phyloP scores from a whole-genome alignment of 2,888 invertebrate genomes.

The Tribolium freemani region DNA sequence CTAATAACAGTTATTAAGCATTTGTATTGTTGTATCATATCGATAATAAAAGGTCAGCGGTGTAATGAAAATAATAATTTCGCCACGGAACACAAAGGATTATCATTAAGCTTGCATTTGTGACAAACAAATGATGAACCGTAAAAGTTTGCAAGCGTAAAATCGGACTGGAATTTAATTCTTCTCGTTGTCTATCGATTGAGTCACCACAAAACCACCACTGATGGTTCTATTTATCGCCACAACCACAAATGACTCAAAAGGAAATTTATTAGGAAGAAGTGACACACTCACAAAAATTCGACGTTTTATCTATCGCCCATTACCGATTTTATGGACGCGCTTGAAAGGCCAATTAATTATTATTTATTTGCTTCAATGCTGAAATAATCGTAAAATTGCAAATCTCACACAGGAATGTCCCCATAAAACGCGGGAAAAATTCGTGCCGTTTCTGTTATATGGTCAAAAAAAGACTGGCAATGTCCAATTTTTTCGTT shows the following conservation, averaged over 20 bases:
- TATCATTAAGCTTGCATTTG: constrained; percentile 22
- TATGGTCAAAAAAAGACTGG: neutral
- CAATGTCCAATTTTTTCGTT: no score
- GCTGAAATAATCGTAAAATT: constrained; percentile 4
- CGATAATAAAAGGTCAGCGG: constrained; percentile 35
- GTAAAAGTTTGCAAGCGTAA: constrained; percentile 36
- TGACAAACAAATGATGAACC: constrained; percentile 36
- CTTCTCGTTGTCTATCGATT: constrained; percentile 41
- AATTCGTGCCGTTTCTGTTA: neutral
- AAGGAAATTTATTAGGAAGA: constrained; percentile 26
- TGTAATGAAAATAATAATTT: constrained; percentile 35
- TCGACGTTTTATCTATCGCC: constrained; percentile 1
- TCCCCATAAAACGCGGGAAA: neutral
- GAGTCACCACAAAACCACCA: constrained; percentile 42
- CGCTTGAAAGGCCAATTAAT: constrained; percentile 13
- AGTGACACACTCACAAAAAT: constrained; percentile 30
- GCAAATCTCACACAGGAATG: neutral
- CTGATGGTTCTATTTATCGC: constrained; percentile 41
- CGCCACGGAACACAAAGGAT: constrained; percentile 26
- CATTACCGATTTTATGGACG: constrained; percentile 16
- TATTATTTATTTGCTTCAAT: constrained; percentile 4
- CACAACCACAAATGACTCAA: constrained; percentile 36
- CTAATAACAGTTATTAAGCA: constrained; percentile 36
- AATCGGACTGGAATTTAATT: constrained; percentile 40
- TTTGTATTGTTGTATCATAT: constrained; percentile 34